Percentiles rank a stretch among this genome's conserved stretches.
phyloP scores from a whole-genome alignment of 64 coral and sea anemone genomes.

The Pocillopora damicornis region DNA sequence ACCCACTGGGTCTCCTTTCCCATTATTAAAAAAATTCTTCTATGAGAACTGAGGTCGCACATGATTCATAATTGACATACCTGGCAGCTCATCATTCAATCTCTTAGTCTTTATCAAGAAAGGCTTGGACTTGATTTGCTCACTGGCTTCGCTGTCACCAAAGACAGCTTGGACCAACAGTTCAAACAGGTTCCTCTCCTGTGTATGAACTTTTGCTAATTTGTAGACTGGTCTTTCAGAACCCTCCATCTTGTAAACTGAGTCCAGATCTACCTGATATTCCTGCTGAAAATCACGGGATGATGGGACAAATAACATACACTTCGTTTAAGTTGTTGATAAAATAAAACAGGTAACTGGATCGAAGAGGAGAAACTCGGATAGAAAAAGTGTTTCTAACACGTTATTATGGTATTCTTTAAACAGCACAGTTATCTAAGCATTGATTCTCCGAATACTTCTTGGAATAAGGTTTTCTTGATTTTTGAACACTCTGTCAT shows the following conservation, averaged over 20 bases:
- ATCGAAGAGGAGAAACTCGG: not conserved
- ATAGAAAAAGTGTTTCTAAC: no score
- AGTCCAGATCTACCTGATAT: conserved; percentile 76
- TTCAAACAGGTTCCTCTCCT: conserved; percentile 77
- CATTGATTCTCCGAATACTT: no score
- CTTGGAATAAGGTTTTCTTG: no score
- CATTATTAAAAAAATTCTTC: no score
- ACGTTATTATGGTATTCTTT: no score
- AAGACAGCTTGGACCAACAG: conserved; percentile 61
- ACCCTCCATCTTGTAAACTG: conserved; percentile 61
- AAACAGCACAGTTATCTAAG: no score
- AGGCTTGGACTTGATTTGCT: conserved; percentile 59
- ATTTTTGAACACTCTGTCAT: no score
- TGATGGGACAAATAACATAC: no score
- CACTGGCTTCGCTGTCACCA: conserved; percentile 39
- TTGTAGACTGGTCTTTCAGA: conserved; percentile 75
- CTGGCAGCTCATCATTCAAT: conserved; percentile 52
- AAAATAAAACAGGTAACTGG: no score
- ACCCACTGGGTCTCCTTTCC: no score
- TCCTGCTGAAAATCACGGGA: not conserved
- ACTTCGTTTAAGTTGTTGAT: no score
- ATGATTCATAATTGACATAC: not conserved
- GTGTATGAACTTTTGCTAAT: conserved; percentile 82
- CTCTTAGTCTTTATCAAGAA: conserved; percentile 72
- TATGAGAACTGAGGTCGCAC: no score